phyloP scores from a whole-genome alignment of 1,140 invertebrate species.

The Caenorhabditis inopinata region DNA sequence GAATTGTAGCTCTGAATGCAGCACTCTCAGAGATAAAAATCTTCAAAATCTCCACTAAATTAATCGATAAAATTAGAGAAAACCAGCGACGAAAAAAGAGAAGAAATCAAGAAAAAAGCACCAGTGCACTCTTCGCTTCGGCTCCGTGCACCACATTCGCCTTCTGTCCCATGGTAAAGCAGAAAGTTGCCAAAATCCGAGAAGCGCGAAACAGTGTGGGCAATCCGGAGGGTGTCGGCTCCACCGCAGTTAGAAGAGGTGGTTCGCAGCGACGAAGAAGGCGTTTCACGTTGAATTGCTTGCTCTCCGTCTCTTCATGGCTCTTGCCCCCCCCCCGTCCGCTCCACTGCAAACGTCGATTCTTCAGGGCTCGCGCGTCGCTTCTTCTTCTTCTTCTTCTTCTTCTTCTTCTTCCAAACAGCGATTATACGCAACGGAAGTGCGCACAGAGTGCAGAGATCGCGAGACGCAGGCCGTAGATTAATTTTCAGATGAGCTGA shows the following conservation, averaged over 20 bases:
- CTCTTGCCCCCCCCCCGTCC: too few species aligned
- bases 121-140: not conserved
- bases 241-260: too few species aligned
- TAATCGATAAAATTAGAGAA: too few species aligned
- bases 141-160: not conserved
- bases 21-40: too few species aligned
- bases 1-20: too few species aligned
- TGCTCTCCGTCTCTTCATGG: not conserved
- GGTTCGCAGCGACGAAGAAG: not conserved
- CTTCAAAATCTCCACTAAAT: not conserved
- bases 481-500: too few species aligned
- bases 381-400: not conserved
- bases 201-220: not conserved
- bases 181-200: not conserved
- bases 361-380: too few species aligned
- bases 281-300: not conserved
- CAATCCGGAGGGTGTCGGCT: not conserved
- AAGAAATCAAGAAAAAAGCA: not conserved
- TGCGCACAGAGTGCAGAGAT: too few species aligned
- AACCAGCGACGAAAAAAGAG: not conserved
- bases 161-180: not conserved
- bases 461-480: too few species aligned
- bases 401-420: not conserved
- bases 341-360: too few species aligned
- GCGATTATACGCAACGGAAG: slow-evolving; percentile 23